phyloP scores from a whole-genome alignment of 2,888 invertebrate genomes.

The Apamea sordens region DNA sequence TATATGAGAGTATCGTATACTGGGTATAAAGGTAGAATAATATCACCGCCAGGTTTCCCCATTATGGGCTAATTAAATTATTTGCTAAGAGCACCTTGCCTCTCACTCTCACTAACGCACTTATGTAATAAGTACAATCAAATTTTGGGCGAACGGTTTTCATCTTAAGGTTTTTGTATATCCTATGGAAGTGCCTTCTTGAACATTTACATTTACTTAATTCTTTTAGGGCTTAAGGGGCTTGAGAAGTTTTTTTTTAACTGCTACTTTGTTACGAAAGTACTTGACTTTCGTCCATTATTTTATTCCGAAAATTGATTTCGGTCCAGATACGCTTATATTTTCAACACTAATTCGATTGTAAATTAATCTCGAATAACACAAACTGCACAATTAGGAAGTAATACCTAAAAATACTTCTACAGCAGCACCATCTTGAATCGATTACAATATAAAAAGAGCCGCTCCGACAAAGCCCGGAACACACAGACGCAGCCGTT shows the following conservation, averaged over 20 bases:
- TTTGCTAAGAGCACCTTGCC: slow-evolving; percentile 53
- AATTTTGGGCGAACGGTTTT: slow-evolving; percentile 50
- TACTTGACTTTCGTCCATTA: neutral
- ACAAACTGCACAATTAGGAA: neutral
- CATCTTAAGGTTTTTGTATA: slow-evolving; percentile 32
- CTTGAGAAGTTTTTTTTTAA: neutral
- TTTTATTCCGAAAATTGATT: neutral
- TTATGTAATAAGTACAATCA: slow-evolving; percentile 44
- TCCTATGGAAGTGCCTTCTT: slow-evolving; percentile 13
- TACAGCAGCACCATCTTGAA: slow-evolving; percentile 29
- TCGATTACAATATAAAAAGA: slow-evolving; percentile 48
- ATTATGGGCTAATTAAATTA: slow-evolving; percentile 55
- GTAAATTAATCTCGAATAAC: neutral
- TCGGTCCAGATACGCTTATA: neutral
- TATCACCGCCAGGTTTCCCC: slow-evolving; percentile 33
- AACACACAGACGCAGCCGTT: slow-evolving; percentile 53
- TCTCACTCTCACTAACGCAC: slow-evolving; percentile 34
- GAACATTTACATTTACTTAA: slow-evolving; percentile 8
- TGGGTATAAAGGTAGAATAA: slow-evolving; percentile 32
- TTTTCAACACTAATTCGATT: neutral
- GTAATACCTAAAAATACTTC: neutral
- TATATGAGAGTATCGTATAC: slow-evolving; percentile 23
- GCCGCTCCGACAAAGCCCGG: slow-evolving; percentile 23
- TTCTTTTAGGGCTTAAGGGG: neutral
- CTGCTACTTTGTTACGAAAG: neutral